phyloP scores from a whole-genome alignment of 2,888 invertebrate species.

The Drosophila basisetae region DNA sequence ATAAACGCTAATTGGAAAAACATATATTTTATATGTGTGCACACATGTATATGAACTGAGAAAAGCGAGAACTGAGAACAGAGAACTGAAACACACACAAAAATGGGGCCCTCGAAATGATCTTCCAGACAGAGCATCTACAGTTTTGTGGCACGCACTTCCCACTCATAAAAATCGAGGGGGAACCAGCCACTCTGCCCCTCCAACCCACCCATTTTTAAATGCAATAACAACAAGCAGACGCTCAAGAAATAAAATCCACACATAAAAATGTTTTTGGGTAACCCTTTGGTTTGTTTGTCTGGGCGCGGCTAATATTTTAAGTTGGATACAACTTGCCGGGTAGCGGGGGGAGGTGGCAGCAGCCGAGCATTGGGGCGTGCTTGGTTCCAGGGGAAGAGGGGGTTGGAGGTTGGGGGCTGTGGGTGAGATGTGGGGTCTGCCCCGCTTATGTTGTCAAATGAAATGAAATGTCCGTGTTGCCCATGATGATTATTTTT shows the following conservation, averaged over 20 bases:
- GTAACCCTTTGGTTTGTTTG: constrained; percentile 66
- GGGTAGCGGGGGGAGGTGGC: not conserved
- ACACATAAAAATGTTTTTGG: constrained; percentile 71
- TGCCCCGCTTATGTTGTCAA: constrained; percentile 68
- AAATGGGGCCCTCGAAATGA: constrained; percentile 13
- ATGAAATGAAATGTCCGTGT: constrained; percentile 70
- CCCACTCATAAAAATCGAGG: constrained; percentile 74
- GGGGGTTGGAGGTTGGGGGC: not conserved
- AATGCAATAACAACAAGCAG: constrained; percentile 60
- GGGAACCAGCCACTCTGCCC: constrained; percentile 37
- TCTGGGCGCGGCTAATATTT: constrained; percentile 39
- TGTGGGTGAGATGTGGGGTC: not conserved
- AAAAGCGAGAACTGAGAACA: not conserved
- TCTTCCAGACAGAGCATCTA: constrained; percentile 13
- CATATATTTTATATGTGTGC: constrained; percentile 78
- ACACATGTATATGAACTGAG: constrained; percentile 15
- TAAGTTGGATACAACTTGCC: constrained; percentile 1
- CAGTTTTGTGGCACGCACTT: constrained; percentile 67
- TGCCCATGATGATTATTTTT: constrained; percentile 78
- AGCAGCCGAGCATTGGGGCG: constrained; percentile 26
- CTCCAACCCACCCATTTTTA: not conserved
- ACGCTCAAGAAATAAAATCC: constrained; percentile 65
- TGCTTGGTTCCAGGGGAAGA: not conserved
- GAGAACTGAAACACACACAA: not conserved
- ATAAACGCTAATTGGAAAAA: constrained; percentile 81